Conservation (phyloP, 2,797 vertebrate species). For the Sebastes trivittatus region DNA sequence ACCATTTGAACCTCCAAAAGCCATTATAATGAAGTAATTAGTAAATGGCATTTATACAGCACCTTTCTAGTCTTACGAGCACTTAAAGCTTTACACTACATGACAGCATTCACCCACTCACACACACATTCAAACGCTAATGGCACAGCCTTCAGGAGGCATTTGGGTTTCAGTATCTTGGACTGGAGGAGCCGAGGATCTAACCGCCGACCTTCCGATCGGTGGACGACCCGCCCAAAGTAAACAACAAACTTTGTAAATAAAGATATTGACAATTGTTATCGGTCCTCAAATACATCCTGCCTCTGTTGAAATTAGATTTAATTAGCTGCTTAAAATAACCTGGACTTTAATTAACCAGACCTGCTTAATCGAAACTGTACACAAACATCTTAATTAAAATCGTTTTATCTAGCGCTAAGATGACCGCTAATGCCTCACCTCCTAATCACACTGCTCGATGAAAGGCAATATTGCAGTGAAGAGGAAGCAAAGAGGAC, state of each 20-base stretch:
- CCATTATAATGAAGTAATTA: constrained; percentile 21
- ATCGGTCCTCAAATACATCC: constrained; percentile 35
- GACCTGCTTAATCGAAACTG: constrained; percentile 67
- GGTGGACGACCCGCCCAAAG: too few species aligned
- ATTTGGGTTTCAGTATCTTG: too few species aligned
- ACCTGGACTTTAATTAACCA: constrained; percentile 70
- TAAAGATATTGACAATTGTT: constrained; percentile 41
- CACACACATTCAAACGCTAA: too few species aligned
- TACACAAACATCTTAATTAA: constrained; percentile 79
- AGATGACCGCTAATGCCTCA: constrained; percentile 60
- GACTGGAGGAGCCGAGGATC: too few species aligned
- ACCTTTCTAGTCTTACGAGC: too few species aligned
- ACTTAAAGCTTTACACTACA: too few species aligned
- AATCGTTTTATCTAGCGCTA: constrained; percentile 62
- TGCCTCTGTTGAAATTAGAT: constrained; percentile 42
- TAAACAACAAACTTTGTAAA: constrained; percentile 41
- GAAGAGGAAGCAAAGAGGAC: constrained; percentile 11
- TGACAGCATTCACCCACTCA: too few species aligned
- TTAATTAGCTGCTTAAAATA: constrained; percentile 68
- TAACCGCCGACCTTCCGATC: too few species aligned
- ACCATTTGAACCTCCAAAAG: constrained; percentile 15
- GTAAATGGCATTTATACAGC: too few species aligned
- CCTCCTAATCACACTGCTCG: constrained; percentile 49
- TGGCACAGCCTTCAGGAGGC: too few species aligned
- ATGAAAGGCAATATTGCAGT: constrained; percentile 34